Evolutionary conservation across 2,888 invertebrate species (phyloP), one percentile per base, ranked within the genome.

Genomic region (Drymonia ruficornis): DNA sequence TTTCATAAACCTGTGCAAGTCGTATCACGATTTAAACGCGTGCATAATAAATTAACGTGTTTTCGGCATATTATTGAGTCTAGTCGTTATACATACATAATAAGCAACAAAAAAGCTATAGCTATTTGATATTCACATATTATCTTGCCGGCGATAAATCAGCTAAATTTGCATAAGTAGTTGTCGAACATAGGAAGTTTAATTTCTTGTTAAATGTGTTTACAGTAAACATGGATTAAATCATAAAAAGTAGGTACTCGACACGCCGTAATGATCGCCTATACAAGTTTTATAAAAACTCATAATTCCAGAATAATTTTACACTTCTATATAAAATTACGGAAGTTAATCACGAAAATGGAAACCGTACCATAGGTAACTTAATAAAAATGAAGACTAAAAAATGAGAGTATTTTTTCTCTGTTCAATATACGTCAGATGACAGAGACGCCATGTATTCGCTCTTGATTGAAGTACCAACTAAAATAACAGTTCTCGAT

Each of bases 401-500:
- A 51, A 51, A 59, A 51, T 54, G 44, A 36, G 40, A 28, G 31
- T 48, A 34, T 49, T 55, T 42, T 47, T 47, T 59, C 56, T 59
- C 54, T 59, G 38, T 67, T 51, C 34, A 15, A 52, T 34, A 15
- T 47, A 18, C 15, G 18, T n/a, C 18, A 23, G 2, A 36, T 15
- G 55, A 67, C 51, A 47, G 62, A 54, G 65, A 70, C 53, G 51
- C 50, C 52, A 31, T 46, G 59, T 52, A 53, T 44, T 60, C 66
- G 53, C 60, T 66, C 56, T 70, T 70, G 56, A 67, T 67, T 60
- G 51, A 67, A 67, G 47, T 28, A 49, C 15, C 43, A 63, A 73
- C 15, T 50, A 63, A 73, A 72, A 75, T 68, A 78, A 76, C 74
- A 63, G 75, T 74, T 74, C 63, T 67, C 63, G 67, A 68, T 70